phyloP scores from a whole-genome alignment of 2,888 invertebrate genomes.

The Cybosia mesomella region DNA sequence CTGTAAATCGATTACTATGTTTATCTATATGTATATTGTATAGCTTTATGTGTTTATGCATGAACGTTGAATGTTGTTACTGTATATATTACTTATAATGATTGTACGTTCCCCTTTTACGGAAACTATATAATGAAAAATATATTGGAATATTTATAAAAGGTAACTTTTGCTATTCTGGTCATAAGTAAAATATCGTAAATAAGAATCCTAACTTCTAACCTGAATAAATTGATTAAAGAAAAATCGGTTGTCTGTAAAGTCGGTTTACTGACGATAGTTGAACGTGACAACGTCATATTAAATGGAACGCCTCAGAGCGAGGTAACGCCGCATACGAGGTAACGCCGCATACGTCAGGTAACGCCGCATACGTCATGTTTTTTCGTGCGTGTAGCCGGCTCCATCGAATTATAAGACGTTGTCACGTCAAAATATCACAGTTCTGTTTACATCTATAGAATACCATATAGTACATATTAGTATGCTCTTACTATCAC shows the following conservation, averaged over 20 bases:
- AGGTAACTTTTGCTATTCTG: background rate
- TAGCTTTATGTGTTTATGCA: conserved; percentile 50
- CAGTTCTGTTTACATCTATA: too few relatives aligned
- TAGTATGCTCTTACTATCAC: background rate
- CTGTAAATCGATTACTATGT: conserved; percentile 28
- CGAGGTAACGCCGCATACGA: too few relatives aligned
- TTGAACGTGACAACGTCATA: too few relatives aligned
- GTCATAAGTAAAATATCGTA: background rate
- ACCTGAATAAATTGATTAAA: background rate
- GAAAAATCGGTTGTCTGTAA: too few relatives aligned
- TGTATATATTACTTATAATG: conserved; percentile 21
- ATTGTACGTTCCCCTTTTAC: conserved; percentile 21
- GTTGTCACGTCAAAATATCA: too few relatives aligned
- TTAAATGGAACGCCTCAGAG: too few relatives aligned
- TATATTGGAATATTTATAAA: background rate
- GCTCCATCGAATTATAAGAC: too few relatives aligned
- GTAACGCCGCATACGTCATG: too few relatives aligned
- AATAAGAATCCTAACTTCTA: background rate
- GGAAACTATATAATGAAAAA: conserved; percentile 1
- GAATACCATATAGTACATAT: conserved; percentile 1
- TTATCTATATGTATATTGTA: conserved; percentile 27
- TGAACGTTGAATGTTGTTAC: conserved; percentile 35
- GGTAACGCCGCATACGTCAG: too few relatives aligned
- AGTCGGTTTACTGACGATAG: too few relatives aligned
- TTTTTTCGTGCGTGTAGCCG: too few relatives aligned